Conservation (phyloP, 2,888 invertebrate species). For the Drosophila diplacantha region DNA sequence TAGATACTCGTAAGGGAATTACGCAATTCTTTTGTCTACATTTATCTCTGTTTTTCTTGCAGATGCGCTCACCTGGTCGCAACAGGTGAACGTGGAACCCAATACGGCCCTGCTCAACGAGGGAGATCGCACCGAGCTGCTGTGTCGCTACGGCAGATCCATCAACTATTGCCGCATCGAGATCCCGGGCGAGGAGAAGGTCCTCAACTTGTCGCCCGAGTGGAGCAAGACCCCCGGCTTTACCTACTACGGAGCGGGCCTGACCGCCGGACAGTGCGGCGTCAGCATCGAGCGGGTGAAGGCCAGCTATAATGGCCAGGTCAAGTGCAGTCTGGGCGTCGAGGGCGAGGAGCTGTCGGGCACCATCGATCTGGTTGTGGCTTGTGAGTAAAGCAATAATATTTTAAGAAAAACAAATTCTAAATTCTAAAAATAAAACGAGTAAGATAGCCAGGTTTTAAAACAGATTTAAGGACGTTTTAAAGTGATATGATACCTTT, state of each 20-base stretch:
- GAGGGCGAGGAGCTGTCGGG: constrained; percentile 81
- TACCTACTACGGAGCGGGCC: constrained; percentile 79
- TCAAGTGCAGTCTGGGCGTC: constrained; percentile 83
- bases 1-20: constrained; percentile 42
- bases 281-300: constrained; percentile 82
- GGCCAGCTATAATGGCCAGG: constrained; percentile 84
- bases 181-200: constrained; percentile 78
- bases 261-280: constrained; percentile 85
- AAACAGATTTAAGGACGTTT: not conserved
- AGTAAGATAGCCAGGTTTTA: too few species aligned
- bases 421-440: too few species aligned
- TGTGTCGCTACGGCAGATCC: constrained; percentile 73
- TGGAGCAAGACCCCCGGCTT: constrained; percentile 78
- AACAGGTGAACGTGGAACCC: constrained; percentile 75
- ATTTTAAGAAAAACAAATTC: too few species aligned
- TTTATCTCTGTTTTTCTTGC: constrained; percentile 32
- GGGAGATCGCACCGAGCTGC: constrained; percentile 74
- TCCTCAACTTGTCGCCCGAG: constrained; percentile 79
- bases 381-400: constrained; percentile 81
- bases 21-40: constrained; percentile 23
- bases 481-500: not conserved
- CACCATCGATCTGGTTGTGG: constrained; percentile 83
- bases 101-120: constrained; percentile 74
- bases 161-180: constrained; percentile 78
- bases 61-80: constrained; percentile 73